Evolutionary conservation across 2,113 vertebrate species (phyloP).

Genomic region (Eudorcas thomsonii): DNA sequence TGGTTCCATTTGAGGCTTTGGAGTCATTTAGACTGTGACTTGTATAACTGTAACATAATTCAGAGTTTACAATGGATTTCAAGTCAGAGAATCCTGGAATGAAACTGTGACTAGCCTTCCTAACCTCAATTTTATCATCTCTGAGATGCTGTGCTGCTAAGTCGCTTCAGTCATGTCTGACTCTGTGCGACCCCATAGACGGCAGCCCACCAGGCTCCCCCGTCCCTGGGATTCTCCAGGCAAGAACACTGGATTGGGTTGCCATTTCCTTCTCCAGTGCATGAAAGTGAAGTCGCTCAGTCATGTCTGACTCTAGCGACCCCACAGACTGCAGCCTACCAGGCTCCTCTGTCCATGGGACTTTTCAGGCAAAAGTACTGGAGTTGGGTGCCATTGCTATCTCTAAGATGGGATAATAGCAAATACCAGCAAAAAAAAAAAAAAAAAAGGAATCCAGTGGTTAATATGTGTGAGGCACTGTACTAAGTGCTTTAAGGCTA

Average conservation of each 20-base stretch:
- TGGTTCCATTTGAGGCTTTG: not conserved
- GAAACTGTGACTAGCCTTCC: not conserved
- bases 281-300: too few species aligned
- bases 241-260: too few species aligned
- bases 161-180: too few species aligned
- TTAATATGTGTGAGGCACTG: not conserved
- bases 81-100: not conserved
- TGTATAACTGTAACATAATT: not conserved
- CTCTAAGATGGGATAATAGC: constrained; percentile 3
- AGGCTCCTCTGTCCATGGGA: too few species aligned
- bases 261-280: too few species aligned
- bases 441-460: not conserved
- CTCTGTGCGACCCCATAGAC: too few species aligned
- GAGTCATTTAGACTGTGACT: not conserved
- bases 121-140: constrained; percentile 23
- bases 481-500: not conserved
- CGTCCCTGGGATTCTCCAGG: too few species aligned
- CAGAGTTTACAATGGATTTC: not conserved
- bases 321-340: too few species aligned
- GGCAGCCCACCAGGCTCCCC: too few species aligned
- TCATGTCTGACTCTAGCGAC: too few species aligned
- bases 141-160: not conserved
- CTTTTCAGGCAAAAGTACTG: too few species aligned
- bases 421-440: not conserved
- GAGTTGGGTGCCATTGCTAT: not conserved